Evolutionary conservation across 1,140 invertebrate genomes (phyloP).

Genomic region (Danaus melanippus): DNA sequence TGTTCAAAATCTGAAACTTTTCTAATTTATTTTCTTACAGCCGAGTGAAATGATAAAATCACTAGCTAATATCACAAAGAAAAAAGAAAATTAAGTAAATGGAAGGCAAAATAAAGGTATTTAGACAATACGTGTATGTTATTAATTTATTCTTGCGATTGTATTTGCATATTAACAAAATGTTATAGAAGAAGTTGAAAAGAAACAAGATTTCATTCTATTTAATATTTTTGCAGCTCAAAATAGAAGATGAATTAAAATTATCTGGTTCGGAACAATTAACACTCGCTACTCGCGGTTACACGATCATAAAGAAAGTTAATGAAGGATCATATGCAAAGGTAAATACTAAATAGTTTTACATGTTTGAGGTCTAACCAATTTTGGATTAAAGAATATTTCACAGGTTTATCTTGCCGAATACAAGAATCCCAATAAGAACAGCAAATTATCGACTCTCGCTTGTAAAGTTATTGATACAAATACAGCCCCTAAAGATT

Average conservation of each 20-base stretch:
- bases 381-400: conserved; percentile 6
- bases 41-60: conserved; percentile 62
- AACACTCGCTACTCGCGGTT: conserved; percentile 72
- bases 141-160: no score
- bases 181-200: no score
- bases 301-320: conserved; percentile 74
- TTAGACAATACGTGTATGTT: not conserved
- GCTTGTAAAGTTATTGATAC: conserved; percentile 85
- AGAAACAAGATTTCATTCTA: not conserved
- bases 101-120: conserved; percentile 51
- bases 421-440: conserved; percentile 58
- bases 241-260: conserved; percentile 53
- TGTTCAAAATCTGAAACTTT: conserved; percentile 1
- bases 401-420: conserved; percentile 56
- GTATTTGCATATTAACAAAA: no score
- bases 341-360: conserved; percentile 42
- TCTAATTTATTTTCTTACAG: conserved; percentile 28
- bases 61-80: conserved; percentile 46
- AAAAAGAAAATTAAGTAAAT: conserved; percentile 47
- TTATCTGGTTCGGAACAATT: conserved; percentile 72
- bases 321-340: conserved; percentile 80
- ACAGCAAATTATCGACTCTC: conserved; percentile 43
- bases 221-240: conserved; percentile 17
- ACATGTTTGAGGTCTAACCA: not conserved
- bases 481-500: conserved; percentile 79